Evolutionary conservation across 2,888 invertebrate species (phyloP), one percentile per base, ranked within the genome.

Genomic region (Synergus umbraculus): DNA sequence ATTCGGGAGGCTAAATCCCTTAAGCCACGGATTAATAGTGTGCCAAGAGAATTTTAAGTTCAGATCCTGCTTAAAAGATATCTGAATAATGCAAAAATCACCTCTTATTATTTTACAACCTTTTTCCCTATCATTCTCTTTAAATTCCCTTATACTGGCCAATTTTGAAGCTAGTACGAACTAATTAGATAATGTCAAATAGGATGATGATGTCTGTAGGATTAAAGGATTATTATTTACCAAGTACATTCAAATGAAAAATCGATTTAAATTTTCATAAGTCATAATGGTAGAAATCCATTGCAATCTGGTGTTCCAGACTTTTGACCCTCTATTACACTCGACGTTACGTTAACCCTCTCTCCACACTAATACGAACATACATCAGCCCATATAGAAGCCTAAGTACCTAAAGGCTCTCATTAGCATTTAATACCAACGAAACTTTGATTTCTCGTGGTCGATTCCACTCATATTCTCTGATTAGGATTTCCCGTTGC

Each of bases 1-100:
- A 91, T 92, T 91, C 90, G 91, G 88, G 88, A 88, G 88, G 89
- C 88, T 91, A 89, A 90, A 89, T 89, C 89, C 88, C 90, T 89
- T 90, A 90, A 90, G 89, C 89, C 85, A 82, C 87, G 90, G 90
- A 91, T 91, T 91, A 90, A 90, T 90, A 88, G 83, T 89, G 88
- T 86, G 87, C 83, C 84, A 87, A 83, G 88, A 88, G 90, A 90
- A 89, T 90, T 89, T 89, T 88, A 90, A 90, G 88, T 90, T 89
- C 87, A 83, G 13, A 79, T 58, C 83, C 79, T 78, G 76, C 37
- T 73, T n/a, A 54, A 73, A 10, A 73, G 73, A 73, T 73, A 54
- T 54, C 37, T 73, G 73, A 73, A 73, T 73, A 54, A 73, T 73
- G 73, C 54, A 73, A 73, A 73, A 73, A 73, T 69, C 54, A 73